phyloP scores from a whole-genome alignment of 2,113 vertebrate genomes.

The Cariama cristata region DNA sequence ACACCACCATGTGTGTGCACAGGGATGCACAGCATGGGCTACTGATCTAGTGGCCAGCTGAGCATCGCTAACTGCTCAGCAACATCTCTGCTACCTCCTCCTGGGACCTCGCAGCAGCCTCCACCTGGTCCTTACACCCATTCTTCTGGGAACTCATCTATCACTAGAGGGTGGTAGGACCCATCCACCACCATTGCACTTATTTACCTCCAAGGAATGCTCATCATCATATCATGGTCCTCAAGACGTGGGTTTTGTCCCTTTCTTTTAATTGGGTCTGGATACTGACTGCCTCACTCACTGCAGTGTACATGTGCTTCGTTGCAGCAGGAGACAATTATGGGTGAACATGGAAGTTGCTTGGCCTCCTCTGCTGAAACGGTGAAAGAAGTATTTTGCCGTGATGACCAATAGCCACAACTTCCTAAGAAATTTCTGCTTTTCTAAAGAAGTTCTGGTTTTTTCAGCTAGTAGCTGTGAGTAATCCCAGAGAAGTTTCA shows the following conservation, averaged over 20 bases:
- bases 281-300: neutral
- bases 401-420: neutral
- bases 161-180: neutral
- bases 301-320: no score
- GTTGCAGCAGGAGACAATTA: neutral
- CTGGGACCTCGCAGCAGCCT: neutral
- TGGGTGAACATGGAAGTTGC: neutral
- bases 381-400: neutral
- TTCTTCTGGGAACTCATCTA: neutral
- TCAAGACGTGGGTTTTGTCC: neutral
- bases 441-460: neutral
- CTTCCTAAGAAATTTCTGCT: neutral
- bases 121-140: neutral
- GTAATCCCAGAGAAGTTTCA: neutral
- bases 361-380: neutral
- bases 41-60: neutral
- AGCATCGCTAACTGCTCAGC: neutral
- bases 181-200: neutral
- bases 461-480: neutral
- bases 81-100: neutral
- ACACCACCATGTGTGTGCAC: neutral
- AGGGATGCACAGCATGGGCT: neutral
- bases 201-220: neutral
- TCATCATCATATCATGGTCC: neutral
- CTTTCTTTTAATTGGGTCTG: neutral